These are phyloP conservation scores for Lottia gigantea DNA, from an alignment of 2,888 invertebrate species.

Conservation along the genomic window DNA sequence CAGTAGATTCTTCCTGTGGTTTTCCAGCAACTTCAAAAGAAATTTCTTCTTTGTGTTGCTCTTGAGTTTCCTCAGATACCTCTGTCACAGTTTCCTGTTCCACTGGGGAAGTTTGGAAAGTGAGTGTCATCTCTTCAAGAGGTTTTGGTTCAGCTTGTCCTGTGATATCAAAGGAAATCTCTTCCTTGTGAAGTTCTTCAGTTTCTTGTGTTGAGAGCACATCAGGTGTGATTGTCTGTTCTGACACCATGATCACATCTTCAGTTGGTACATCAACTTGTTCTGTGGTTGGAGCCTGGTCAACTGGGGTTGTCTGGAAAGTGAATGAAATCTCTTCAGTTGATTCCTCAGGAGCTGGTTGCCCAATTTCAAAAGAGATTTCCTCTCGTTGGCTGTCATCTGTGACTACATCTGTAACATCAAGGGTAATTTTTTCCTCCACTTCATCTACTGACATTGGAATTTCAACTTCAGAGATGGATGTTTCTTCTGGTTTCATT, in stretches of 20 bases:
- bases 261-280: slow-evolving; percentile 33
- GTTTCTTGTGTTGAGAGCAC: slow-evolving; percentile 12
- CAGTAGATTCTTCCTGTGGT: slow-evolving; percentile 33
- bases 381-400: slow-evolving; percentile 44
- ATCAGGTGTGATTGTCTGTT: slow-evolving; percentile 25
- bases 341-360: slow-evolving; percentile 34
- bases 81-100: slow-evolving; percentile 36
- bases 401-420: slow-evolving; percentile 31
- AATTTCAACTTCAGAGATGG: slow-evolving; percentile 29
- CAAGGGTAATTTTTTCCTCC: slow-evolving; percentile 16
- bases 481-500: slow-evolving; percentile 20
- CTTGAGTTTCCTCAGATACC: slow-evolving; percentile 32
- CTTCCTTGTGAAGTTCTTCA: slow-evolving; percentile 41
- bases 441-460: slow-evolving; percentile 33
- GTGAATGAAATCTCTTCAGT: slow-evolving; percentile 49
- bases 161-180: slow-evolving; percentile 43
- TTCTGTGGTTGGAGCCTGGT: slow-evolving; percentile 36
- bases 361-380: slow-evolving; percentile 42
- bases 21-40: slow-evolving; percentile 37
- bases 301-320: slow-evolving; percentile 42
- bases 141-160: slow-evolving; percentile 35
- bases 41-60: slow-evolving; percentile 29
- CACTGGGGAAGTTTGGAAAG: slow-evolving; percentile 43
- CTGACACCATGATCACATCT: slow-evolving; percentile 36
- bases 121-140: slow-evolving; percentile 51